Evolutionary conservation across 2,797 vertebrate species (phyloP).

Genomic region (Lacerta viridis): DNA sequence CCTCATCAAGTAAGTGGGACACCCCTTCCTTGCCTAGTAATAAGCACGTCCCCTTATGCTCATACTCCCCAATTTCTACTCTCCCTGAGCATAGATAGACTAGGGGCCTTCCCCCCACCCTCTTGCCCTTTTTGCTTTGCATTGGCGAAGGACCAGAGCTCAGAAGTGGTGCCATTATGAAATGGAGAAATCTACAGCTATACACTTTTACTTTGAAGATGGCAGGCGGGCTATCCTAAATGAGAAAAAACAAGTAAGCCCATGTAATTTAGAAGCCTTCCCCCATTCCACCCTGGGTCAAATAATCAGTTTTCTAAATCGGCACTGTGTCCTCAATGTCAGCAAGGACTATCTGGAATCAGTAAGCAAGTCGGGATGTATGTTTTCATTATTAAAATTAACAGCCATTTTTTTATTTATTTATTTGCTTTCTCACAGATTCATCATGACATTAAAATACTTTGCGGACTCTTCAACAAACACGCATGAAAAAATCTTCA

Average conservation of each 20-base stretch:
- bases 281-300: background rate
- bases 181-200: constrained; percentile 6
- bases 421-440: constrained; percentile 77
- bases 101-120: background rate
- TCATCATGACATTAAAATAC: constrained; percentile 88
- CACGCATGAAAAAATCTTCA: constrained; percentile 88
- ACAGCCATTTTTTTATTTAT: background rate
- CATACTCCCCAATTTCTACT: background rate
- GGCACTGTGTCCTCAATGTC: background rate
- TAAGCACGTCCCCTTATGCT: background rate
- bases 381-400: background rate
- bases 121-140: too few relatives aligned
- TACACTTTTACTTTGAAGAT: background rate
- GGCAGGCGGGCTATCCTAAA: background rate
- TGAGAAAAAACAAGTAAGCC: background rate
- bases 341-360: background rate
- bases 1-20: constrained; percentile 88
- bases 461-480: constrained; percentile 82
- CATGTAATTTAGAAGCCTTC: background rate
- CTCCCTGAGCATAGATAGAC: background rate
- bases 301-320: background rate
- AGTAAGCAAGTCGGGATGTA: background rate
- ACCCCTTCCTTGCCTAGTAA: accelerated
- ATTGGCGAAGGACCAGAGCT: background rate
- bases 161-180: background rate